Base-by-base conservation (phyloP, 1,140 invertebrate species). In the Cataglyphis hispanica region DNA sequence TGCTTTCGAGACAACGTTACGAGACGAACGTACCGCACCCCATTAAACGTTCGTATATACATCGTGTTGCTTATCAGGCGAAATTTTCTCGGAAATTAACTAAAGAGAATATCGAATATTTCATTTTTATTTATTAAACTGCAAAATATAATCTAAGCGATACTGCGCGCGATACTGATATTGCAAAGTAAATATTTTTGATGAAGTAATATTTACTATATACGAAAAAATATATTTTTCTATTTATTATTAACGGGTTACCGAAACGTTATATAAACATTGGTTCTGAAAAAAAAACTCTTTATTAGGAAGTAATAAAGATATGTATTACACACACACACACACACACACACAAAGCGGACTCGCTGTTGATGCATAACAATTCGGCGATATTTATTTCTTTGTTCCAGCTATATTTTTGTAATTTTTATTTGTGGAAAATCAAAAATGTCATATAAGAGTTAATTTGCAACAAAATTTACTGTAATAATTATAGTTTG, bases 1-100 rank as follows among this genome's bases (percentile, higher is more conserved):
- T 88, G 78, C 74, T 86, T 80, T 72, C 86, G 87, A 91, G 90
- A 92, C 91, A 91, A 90, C 90, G 90, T 86, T 85, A 86, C 87
- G 84, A 87, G 84, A 87, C 89, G 86, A 88, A 87, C 80, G 80
- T 86, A 87, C 90, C 91, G 75, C 87, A 85, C 89, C 87, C 66
- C 87, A 90, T 89, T 87, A 90, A 67, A 66, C 27, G 40, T 67
- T 46, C 74, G 37, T 86, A 75, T 76, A 88, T 76, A 61, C 22
- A 27, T 77, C 70, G 60, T 46, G 70, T 43, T 67, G 34, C 60
- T 88, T 85, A 85, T 74, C 53, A 34, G 22, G 37, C 0, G 22
- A 25, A 63, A 61, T n/a, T 8, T 25, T 56, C 50, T 56, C n/a
- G 25, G 19, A n/a, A 60, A 83, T 81, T 60, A 81, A 81, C n/a